Conservation (phyloP, 2,113 vertebrate species). For the Mormoops blainvillei region DNA sequence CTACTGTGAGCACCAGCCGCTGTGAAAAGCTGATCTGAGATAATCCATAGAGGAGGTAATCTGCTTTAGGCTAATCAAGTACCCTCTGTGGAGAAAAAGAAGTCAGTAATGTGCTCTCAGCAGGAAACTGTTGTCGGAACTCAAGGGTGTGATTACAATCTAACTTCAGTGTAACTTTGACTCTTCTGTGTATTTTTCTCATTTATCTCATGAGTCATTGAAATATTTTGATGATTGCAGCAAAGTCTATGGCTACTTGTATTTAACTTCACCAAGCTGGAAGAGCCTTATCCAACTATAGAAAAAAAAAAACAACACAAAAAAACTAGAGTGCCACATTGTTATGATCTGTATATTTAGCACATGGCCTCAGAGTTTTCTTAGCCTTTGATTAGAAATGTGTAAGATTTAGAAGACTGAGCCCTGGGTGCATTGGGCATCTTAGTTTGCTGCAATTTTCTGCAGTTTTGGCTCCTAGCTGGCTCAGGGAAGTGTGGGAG, state of each 20-base stretch:
- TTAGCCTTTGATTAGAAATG: background rate
- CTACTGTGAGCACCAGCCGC: background rate
- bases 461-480: background rate
- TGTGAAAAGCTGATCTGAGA: background rate
- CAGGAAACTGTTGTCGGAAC: slow-evolving; percentile 47
- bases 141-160: slow-evolving; percentile 57
- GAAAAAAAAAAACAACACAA: background rate
- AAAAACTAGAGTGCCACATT: background rate
- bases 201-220: slow-evolving; percentile 57
- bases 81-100: background rate
- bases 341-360: background rate
- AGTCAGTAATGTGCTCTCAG: background rate
- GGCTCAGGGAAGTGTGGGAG: background rate
- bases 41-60: background rate
- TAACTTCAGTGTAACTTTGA: slow-evolving; percentile 43
- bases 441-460: background rate
- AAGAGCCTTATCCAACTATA: background rate
- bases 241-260: slow-evolving; percentile 9
- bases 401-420: background rate
- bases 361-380: background rate
- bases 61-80: background rate
- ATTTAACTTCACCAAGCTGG: background rate
- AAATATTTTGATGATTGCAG: slow-evolving; percentile 58
- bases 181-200: slow-evolving; percentile 56
- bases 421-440: background rate